Percentiles rank a stretch among this genome's conserved stretches.
These are phyloP conservation scores for Myripristis murdjan DNA, from an alignment of 2,797 vertebrate genomes.

Conservation along the genomic window DNA sequence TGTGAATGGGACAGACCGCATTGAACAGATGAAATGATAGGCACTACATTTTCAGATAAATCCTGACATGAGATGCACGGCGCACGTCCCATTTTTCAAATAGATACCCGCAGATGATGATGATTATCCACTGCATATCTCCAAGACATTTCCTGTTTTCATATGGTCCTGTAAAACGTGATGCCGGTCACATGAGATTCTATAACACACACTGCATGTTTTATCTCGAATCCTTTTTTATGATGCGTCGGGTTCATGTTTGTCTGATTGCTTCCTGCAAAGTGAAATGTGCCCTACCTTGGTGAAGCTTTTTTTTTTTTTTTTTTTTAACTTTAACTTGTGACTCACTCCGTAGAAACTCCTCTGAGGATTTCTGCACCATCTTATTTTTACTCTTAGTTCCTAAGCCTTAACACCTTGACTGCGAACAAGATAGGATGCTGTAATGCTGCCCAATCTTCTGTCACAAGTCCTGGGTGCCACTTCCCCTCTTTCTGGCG, in stretches of 20 bases:
- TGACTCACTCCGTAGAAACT: conserved; percentile 17
- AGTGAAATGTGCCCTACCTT: not conserved
- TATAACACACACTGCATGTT: not conserved
- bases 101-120: not conserved
- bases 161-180: not conserved
- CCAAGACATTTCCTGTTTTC: not conserved
- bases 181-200: not conserved
- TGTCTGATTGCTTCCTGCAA: not conserved
- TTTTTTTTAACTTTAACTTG: not conserved
- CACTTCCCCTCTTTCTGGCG: conserved; percentile 26
- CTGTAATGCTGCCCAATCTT: conserved; percentile 47
- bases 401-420: conserved; percentile 34
- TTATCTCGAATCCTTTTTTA: not conserved
- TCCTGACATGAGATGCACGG: not conserved
- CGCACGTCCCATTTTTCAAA: not conserved
- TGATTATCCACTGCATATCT: not conserved
- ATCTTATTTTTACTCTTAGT: conserved; percentile 33
- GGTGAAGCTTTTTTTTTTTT: conserved; percentile 14
- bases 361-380: conserved; percentile 16
- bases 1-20: conserved; percentile 2
- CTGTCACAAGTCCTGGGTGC: conserved; percentile 46
- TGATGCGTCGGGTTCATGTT: not conserved
- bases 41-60: conserved; percentile 18
- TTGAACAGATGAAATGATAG: conserved; percentile 3
- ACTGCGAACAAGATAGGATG: conserved; percentile 40